Percentiles rank a stretch among this genome's conserved stretches.
Evolutionary conservation across 2,113 vertebrate species (phyloP).

Genomic region (Coreoperca whiteheadi): DNA sequence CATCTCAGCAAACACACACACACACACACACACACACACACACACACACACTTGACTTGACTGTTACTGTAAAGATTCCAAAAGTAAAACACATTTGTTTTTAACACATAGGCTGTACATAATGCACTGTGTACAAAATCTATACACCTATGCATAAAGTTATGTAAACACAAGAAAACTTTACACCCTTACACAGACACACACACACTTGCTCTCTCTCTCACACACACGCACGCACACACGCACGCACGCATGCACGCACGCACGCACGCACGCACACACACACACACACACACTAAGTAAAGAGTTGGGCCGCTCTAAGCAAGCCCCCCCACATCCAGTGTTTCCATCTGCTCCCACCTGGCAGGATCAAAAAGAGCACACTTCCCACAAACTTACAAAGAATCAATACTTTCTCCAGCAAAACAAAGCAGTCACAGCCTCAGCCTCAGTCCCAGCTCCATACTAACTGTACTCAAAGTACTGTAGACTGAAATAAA

Average conservation of each 20-base stretch:
- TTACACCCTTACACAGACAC: slow-evolving; percentile 9
- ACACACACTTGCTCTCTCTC: not conserved
- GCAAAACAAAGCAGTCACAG: slow-evolving; percentile 78
- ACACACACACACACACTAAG: slow-evolving; percentile 50
- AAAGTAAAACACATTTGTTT: slow-evolving; percentile 20
- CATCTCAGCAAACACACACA: slow-evolving; percentile 26
- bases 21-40: slow-evolving; percentile 41
- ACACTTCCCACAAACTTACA: slow-evolving; percentile 86
- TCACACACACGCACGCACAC: slow-evolving; percentile 2
- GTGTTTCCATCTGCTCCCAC: slow-evolving; percentile 79
- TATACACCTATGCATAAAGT: slow-evolving; percentile 42
- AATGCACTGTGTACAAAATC: slow-evolving; percentile 32
- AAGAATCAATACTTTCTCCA: slow-evolving; percentile 86
- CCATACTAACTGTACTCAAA: slow-evolving; percentile 72
- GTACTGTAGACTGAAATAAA: slow-evolving; percentile 62
- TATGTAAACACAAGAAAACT: slow-evolving; percentile 54
- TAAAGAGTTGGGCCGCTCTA: slow-evolving; percentile 70
- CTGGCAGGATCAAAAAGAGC: slow-evolving; percentile 83
- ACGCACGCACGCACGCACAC: slow-evolving; percentile 22
- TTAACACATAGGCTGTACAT: slow-evolving; percentile 1
- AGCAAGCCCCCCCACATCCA: slow-evolving; percentile 67
- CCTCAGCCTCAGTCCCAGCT: slow-evolving; percentile 58
- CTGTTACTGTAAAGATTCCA: slow-evolving; percentile 14
- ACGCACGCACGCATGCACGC: slow-evolving; percentile 18
- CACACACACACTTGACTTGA: slow-evolving; percentile 21